Evolutionary conservation across 2,113 vertebrate genomes (phyloP).

Genomic region (Neolamprologus ventralis): DNA sequence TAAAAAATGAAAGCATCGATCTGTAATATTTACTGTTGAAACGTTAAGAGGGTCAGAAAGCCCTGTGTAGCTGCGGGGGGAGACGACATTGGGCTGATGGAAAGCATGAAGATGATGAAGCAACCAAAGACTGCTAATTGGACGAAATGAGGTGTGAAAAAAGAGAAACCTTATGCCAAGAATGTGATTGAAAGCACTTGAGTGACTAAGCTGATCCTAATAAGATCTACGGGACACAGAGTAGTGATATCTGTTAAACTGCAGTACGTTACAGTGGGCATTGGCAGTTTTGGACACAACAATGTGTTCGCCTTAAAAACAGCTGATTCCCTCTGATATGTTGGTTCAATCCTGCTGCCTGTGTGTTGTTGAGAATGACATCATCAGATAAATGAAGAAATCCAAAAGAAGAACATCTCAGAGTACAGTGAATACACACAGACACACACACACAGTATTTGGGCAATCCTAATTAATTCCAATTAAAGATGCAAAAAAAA

Average conservation of each 20-base stretch:
- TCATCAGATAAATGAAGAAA: conserved; percentile 4
- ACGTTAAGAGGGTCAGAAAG: no score
- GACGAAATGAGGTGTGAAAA: no score
- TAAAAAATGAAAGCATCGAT: no score
- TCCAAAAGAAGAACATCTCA: neutral
- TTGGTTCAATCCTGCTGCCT: neutral
- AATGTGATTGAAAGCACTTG: no score
- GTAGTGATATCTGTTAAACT: neutral
- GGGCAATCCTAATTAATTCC: conserved; percentile 56
- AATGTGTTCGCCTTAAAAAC: neutral
- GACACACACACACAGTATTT: conserved; percentile 11
- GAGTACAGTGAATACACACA: neutral
- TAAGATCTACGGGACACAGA: neutral
- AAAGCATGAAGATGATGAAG: no score
- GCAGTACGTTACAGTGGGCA: neutral
- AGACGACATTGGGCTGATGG: no score
- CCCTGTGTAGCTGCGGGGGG: no score
- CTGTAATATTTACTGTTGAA: no score
- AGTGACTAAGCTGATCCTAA: neutral
- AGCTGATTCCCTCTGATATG: accelerated
- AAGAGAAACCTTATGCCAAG: no score
- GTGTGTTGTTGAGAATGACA: neutral
- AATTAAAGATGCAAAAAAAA: conserved; percentile 73
- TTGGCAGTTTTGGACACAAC: neutral
- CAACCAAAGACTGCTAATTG: no score